These are phyloP conservation scores for Drosophila sproati DNA, from an alignment of 1,140 invertebrate genomes.

Conservation along the genomic window DNA sequence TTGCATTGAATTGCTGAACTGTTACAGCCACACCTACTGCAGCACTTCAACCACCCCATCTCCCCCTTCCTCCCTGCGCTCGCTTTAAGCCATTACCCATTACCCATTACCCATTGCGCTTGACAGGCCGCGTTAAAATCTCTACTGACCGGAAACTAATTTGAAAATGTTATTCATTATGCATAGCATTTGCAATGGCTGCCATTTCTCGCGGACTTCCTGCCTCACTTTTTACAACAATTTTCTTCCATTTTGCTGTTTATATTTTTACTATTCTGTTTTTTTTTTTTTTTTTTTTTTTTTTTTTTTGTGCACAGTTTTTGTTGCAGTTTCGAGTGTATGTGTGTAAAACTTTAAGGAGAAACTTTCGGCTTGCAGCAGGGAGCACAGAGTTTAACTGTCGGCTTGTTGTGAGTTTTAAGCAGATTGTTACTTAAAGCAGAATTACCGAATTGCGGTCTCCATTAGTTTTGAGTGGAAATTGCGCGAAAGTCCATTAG, in stretches of 20 bases:
- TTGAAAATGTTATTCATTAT: constrained; percentile 83
- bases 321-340: constrained; percentile 61
- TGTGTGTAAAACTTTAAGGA: constrained; percentile 60
- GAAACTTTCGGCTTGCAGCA: constrained; percentile 53
- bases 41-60: neutral
- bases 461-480: constrained; percentile 45
- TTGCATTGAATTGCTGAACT: constrained; percentile 49
- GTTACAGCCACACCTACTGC: constrained; percentile 12
- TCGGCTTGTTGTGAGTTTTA: constrained; percentile 60
- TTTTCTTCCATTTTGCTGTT: constrained; percentile 20
- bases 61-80: neutral
- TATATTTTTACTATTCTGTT: neutral
- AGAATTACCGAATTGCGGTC: constrained; percentile 60
- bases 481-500: constrained; percentile 38
- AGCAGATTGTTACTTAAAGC: constrained; percentile 75
- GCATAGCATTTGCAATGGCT: constrained; percentile 54
- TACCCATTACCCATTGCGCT: constrained; percentile 51
- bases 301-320: constrained; percentile 49
- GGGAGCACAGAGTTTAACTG: constrained; percentile 63
- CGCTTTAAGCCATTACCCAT: constrained; percentile 15
- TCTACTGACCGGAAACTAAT: constrained; percentile 82
- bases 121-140: constrained; percentile 73
- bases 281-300: constrained; percentile 21
- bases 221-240: constrained; percentile 53
- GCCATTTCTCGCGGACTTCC: constrained; percentile 69